phyloP scores from a whole-genome alignment of 2,113 vertebrate species.

The Eudyptes chrysolophus region DNA sequence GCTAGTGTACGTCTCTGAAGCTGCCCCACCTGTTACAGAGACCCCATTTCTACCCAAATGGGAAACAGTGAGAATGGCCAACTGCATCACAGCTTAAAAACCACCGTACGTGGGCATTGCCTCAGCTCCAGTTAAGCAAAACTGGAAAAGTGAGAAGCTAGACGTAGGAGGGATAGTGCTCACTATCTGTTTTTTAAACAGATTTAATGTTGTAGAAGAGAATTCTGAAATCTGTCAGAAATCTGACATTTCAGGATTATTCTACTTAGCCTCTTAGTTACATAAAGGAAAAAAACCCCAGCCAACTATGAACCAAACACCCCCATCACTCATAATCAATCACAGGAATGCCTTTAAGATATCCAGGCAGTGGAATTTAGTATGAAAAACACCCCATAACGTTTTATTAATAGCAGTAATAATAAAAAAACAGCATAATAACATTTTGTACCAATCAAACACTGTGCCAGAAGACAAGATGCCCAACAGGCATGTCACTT shows the following conservation, averaged over 20 bases:
- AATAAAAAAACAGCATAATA: background rate
- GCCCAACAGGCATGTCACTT: background rate
- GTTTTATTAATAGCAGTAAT: background rate
- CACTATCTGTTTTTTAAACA: background rate
- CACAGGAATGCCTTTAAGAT: background rate
- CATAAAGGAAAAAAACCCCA: background rate
- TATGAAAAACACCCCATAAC: rapidly evolving
- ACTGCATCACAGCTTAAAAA: background rate
- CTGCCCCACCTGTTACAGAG: background rate
- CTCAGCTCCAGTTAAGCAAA: background rate
- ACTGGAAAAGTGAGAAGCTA: background rate
- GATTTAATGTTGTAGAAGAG: background rate
- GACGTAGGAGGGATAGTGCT: background rate
- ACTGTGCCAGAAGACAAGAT: background rate
- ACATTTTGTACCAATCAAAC: background rate
- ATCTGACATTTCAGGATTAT: background rate
- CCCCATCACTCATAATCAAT: background rate
- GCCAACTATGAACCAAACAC: background rate
- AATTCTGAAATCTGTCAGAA: background rate
- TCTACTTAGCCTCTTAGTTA: background rate
- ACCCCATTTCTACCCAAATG: background rate
- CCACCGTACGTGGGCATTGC: background rate
- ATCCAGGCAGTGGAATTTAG: background rate
- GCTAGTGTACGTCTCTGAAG: background rate
- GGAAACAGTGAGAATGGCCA: background rate